A percentile compares a stretch with the other conserved stretches of the same genome.
phyloP scores from a whole-genome alignment of 2,888 invertebrate species.

The Papilio gigon region DNA sequence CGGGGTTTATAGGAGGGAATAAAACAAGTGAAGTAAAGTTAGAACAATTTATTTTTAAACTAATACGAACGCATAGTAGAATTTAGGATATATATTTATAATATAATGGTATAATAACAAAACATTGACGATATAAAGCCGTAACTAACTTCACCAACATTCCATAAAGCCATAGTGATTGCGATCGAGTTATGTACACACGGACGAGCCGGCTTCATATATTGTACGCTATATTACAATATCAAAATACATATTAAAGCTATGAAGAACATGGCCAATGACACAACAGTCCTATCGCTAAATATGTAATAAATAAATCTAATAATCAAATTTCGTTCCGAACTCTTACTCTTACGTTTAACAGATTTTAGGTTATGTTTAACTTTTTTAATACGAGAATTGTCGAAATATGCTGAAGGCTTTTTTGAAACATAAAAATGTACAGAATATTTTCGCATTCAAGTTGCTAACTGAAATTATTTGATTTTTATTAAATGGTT shows the following conservation, averaged over 20 bases:
- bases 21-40: conserved; percentile 49
- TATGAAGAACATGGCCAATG: conserved; percentile 74
- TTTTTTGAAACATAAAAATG: conserved; percentile 5
- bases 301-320: conserved; percentile 47
- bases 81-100: conserved; percentile 81
- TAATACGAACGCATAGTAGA: conserved; percentile 81
- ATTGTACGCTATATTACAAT: conserved; percentile 62
- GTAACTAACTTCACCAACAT: conserved; percentile 77
- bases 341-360: conserved; percentile 39
- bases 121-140: conserved; percentile 77
- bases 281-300: conserved; percentile 74
- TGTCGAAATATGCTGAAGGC: conserved; percentile 6
- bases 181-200: conserved; percentile 65
- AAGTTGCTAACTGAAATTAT: background rate
- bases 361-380: background rate
- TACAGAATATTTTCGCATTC: background rate
- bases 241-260: conserved; percentile 73
- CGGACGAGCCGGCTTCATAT: conserved; percentile 54
- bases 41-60: conserved; percentile 80
- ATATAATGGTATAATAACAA: conserved; percentile 78
- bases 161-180: conserved; percentile 74
- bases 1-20: conserved; percentile 41
- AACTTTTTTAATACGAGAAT: background rate
- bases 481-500: conserved; percentile 45
- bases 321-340: conserved; percentile 46